Evolutionary conservation across 64 coral and sea anemone species (phyloP).

Genomic region (Hydrozoanthus tunicans): DNA sequence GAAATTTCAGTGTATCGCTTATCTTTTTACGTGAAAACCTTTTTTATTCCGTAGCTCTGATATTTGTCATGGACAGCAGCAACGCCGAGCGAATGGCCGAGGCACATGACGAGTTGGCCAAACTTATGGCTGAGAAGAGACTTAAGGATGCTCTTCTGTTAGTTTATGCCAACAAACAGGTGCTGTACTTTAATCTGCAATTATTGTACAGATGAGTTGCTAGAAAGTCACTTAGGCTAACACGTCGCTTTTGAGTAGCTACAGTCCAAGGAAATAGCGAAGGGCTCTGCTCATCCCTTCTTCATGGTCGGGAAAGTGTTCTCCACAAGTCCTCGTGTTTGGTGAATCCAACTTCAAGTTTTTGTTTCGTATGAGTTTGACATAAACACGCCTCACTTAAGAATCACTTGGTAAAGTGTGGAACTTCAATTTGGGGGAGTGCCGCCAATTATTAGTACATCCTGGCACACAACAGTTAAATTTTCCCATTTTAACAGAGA

Average conservation of each 20-base stretch:
- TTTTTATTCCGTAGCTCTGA: conserved; percentile 65
- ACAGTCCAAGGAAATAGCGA: conserved; percentile 71
- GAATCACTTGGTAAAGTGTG: conserved; percentile 63
- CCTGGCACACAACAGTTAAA: conserved; percentile 40
- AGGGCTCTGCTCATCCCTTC: conserved; percentile 57
- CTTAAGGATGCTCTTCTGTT: conserved; percentile 89
- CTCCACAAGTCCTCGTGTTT: conserved; percentile 60
- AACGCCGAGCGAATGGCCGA: conserved; percentile 89
- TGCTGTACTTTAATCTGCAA: conserved; percentile 25
- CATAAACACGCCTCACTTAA: conserved; percentile 31
- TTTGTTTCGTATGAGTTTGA: conserved; percentile 52
- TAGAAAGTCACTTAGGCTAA: neutral
- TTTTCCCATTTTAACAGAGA: neutral
- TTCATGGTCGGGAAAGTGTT: conserved; percentile 37
- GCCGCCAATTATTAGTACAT: conserved; percentile 55
- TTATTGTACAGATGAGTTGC: neutral
- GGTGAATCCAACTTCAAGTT: conserved; percentile 28
- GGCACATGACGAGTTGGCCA: conserved; percentile 91
- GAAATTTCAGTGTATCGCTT: no score
- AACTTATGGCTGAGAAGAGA: conserved; percentile 95
- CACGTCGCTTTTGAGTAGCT: neutral
- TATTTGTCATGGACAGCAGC: conserved; percentile 97
- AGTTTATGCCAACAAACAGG: conserved; percentile 98
- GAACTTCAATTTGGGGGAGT: conserved; percentile 48
- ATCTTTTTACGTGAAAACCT: neutral